Conservation (phyloP, 2,113 vertebrate species). For the Podocnemis expansa region DNA sequence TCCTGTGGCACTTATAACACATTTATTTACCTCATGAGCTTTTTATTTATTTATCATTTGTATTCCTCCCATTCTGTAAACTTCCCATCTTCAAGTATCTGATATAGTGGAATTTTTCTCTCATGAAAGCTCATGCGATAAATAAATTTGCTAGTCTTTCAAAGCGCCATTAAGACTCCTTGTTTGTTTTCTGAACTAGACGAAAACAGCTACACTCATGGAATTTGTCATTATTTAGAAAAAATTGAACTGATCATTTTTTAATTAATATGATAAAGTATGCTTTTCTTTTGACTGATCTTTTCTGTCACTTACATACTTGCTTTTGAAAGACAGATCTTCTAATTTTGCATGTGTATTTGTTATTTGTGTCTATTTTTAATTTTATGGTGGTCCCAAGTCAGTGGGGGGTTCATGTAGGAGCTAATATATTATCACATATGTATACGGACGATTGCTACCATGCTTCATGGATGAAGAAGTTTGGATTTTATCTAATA, state of each 20-base stretch:
- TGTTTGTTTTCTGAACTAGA: too few relatives aligned
- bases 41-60: too few relatives aligned
- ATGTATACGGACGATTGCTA: background rate
- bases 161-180: too few relatives aligned
- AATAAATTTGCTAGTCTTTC: too few relatives aligned
- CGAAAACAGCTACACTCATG: too few relatives aligned
- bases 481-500: slow-evolving; percentile 47
- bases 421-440: slow-evolving; percentile 24
- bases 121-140: too few relatives aligned
- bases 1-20: too few relatives aligned
- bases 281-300: slow-evolving; percentile 8
- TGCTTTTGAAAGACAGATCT: background rate
- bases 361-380: background rate
- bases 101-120: too few relatives aligned
- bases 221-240: slow-evolving; percentile 5
- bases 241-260: background rate
- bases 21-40: too few relatives aligned
- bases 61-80: too few relatives aligned
- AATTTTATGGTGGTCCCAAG: background rate
- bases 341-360: background rate
- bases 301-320: background rate
- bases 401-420: background rate
- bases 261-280: background rate
- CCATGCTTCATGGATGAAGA: slow-evolving; percentile 35
- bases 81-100: too few relatives aligned